A percentile compares a stretch with the other conserved stretches of the same genome.
Evolutionary conservation across 2,888 invertebrate species (phyloP).

Genomic region (Apotomis betuletana): DNA sequence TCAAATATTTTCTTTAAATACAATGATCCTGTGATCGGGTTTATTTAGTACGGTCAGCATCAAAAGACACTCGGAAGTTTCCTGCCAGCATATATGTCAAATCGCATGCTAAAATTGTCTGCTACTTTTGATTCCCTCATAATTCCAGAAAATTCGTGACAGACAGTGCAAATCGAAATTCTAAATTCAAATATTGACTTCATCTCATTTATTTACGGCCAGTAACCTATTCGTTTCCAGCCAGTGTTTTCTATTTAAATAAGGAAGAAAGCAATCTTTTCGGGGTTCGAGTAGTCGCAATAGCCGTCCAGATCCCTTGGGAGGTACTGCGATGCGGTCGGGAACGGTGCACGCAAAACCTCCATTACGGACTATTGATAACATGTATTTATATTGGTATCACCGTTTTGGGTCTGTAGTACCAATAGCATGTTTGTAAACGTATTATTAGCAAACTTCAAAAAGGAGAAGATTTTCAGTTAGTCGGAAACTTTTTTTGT

Average conservation of each 20-base stretch:
- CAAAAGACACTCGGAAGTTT: no score
- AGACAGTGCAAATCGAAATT: neutral
- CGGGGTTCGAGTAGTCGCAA: slow-evolving; percentile 27
- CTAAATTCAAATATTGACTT: neutral
- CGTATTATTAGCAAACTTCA: no score
- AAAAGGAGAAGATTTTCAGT: no score
- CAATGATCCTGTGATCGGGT: no score
- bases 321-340: slow-evolving; percentile 39
- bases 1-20: no score
- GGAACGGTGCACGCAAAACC: slow-evolving; percentile 32
- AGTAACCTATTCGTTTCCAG: slow-evolving; percentile 2
- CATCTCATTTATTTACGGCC: neutral
- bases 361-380: slow-evolving; percentile 39
- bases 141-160: no score
- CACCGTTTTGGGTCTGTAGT: neutral
- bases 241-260: slow-evolving; percentile 26
- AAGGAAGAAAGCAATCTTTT: slow-evolving; percentile 31
- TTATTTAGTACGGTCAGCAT: no score
- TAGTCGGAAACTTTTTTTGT: no score
- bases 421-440: neutral
- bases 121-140: no score
- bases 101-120: no score
- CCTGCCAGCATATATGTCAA: no score
- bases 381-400: slow-evolving; percentile 14
- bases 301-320: slow-evolving; percentile 33